A percentile compares a stretch with the other conserved stretches of the same genome.
Evolutionary conservation across 2,113 vertebrate genomes (phyloP).

Genomic region (Rhinichthys klamathensis): DNA sequence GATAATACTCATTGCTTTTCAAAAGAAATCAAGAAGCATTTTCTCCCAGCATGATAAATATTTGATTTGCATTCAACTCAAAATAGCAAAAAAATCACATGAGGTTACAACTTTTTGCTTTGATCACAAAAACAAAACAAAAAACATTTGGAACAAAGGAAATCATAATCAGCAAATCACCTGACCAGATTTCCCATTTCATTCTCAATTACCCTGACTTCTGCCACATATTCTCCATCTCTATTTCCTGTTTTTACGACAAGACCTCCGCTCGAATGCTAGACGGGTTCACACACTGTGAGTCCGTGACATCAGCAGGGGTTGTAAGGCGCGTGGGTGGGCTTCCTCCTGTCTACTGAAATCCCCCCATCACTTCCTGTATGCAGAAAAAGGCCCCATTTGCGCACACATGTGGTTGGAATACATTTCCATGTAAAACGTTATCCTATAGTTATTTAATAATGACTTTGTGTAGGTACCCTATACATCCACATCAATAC

Average conservation of each 20-base stretch:
- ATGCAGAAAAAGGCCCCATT: not conserved
- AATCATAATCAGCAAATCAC: not conserved
- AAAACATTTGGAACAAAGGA: not conserved
- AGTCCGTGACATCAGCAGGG: not conserved
- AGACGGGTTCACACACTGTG: not conserved
- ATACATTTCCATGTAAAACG: not conserved
- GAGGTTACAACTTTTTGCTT: not conserved
- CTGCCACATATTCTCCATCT: not conserved
- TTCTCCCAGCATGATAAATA: not conserved
- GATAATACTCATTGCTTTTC: not conserved
- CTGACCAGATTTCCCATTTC: not conserved
- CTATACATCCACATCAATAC: not conserved
- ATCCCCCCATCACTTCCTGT: slow-evolving; percentile 12
- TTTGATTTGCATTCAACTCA: not conserved
- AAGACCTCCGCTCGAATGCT: not conserved
- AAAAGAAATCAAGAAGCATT: not conserved
- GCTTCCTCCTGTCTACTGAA: slow-evolving; percentile 25
- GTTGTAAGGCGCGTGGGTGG: slow-evolving; percentile 12
- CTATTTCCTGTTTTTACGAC: not conserved
- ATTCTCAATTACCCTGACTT: not conserved
- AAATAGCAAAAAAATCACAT: not conserved
- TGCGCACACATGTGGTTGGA: not conserved
- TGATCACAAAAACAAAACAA: not conserved
- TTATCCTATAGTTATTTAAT: not conserved
- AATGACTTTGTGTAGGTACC: no score